Evolutionary conservation across 2,113 vertebrate species (phyloP), one percentile per base, ranked within the genome.

Genomic region (Poecile atricapillus): DNA sequence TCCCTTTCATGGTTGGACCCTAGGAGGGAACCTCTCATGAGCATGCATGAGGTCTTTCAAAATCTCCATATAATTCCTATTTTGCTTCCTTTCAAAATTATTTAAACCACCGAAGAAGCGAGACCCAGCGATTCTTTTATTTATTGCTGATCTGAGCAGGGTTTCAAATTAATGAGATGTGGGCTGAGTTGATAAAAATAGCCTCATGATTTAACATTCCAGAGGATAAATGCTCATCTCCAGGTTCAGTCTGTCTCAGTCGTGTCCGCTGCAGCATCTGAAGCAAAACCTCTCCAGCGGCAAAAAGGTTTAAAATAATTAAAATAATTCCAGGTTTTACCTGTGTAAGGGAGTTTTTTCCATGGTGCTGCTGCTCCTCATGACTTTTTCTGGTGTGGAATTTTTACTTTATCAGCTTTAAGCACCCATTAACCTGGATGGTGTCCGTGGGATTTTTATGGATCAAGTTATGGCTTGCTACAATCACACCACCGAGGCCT

Each of bases 371-470:
- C 18, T 65, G 21, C 31, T 30, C 53, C 68, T 67, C 33, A 3
- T 30, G 4, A 0, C 7, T 67, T 75, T 71, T 73, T 31, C 17
- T 47, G 24, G 20, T 39, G 59, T 35, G 30, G 35, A 11, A 3
- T 1, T 59, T 87, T 74, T 24, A 33, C 65, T 78, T 86, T 67
- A 59, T 73, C 37, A 1, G 60, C 50, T 78, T 88, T 63, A 44
- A 49, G 31, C 35, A 18, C 20, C 43, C 18, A 1, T 28, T 18
- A 8, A 50, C 43, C 13, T 33, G 20, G 35, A 4, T 17, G 50
- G 25, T 0, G 3, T n/a, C 35, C 12, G n/a, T 3, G 69, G 28
- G n/a, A 0, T 15, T 49, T 55, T 75, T 39, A 0, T 37, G 11
- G 39, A 9, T 23, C 0, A 3, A 17, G 14, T 71, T 49, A 0